Base-by-base conservation (phyloP, 1,140 invertebrate species). In the Drosophila bipectinata region DNA sequence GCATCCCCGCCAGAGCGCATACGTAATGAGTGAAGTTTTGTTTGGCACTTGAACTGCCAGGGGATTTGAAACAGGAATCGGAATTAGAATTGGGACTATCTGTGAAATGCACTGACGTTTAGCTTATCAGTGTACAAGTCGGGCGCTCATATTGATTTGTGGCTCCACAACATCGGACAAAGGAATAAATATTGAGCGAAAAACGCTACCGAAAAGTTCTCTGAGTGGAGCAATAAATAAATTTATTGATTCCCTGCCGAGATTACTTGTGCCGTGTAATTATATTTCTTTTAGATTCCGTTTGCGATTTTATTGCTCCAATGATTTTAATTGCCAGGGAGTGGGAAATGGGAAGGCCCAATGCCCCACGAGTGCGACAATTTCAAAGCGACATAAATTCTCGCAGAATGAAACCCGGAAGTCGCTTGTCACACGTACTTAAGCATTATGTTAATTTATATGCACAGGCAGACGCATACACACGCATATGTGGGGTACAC, bases 361-460 rank as follows among this genome's bases (percentile, higher is more conserved):
- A 14, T 55, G 21, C 44, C 15, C n/a, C 21, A 18, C 48, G 48
- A 37, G 64, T 60, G 73, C 75, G 83, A 88, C 79, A 88, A 83
- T 83, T 87, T 79, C 66, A 88, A 76, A 72, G 75, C 66, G 77
- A 83, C 83, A 88, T 88, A 88, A 88, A 89, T 89, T 88, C 56
- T 68, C 68, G 68, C 63, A 52, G 81, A 88, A 78, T 83, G 76
- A 64, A 88, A 83, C 76, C 72, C 79, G 77, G 79, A 89, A 88
- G 83, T 88, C 84, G 76, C 83, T 83, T 88, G 83, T 88, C 83
- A 88, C 83, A 88, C 79, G 78, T 74, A 88, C 76, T 88, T 88
- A 88, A 77, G 77, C 83, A 88, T 89, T 88, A 88, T 89, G 83
- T 83, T 83, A 88, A 88, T 88, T 88, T 88, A 88, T 88, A 77